A percentile compares a stretch with the other conserved stretches of the same genome.
Evolutionary conservation across 2,113 vertebrate species (phyloP).

Genomic region (Salvelinus fontinalis): DNA sequence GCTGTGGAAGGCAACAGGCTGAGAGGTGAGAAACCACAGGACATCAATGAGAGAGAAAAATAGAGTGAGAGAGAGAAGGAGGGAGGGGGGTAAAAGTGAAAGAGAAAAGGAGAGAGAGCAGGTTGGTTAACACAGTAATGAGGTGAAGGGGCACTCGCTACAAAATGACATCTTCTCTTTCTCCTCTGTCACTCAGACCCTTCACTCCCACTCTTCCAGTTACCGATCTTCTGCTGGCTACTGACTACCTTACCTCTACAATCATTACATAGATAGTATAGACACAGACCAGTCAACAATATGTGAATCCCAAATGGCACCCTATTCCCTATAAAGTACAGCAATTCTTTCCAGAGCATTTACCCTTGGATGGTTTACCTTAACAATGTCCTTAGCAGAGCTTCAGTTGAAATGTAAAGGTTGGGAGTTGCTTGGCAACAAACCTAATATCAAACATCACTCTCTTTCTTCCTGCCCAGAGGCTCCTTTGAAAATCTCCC

Average conservation of each 20-base stretch:
- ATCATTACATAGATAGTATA: neutral
- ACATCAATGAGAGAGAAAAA: neutral
- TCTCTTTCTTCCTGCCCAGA: neutral
- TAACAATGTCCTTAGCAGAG: neutral
- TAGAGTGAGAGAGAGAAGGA: constrained; percentile 1
- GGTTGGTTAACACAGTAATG: neutral
- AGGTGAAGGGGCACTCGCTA: neutral
- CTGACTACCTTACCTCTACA: neutral
- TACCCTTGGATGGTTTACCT: neutral
- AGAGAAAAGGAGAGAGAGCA: constrained; percentile 2
- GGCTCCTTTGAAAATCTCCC: constrained; percentile 8
- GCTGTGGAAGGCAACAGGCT: no score
- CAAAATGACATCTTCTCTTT: neutral
- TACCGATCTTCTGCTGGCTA: neutral
- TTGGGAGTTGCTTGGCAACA: neutral
- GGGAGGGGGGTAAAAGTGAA: constrained; percentile 4
- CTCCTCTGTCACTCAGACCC: neutral
- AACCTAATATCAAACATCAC: constrained; percentile 4
- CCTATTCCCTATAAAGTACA: no score
- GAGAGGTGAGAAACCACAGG: neutral
- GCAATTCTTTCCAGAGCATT: no score
- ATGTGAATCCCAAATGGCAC: neutral
- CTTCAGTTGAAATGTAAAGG: neutral
- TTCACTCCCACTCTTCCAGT: neutral
- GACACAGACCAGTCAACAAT: neutral